These are phyloP conservation scores for Clanis bilineata DNA, from an alignment of 2,888 invertebrate species.

Conservation along the genomic window DNA sequence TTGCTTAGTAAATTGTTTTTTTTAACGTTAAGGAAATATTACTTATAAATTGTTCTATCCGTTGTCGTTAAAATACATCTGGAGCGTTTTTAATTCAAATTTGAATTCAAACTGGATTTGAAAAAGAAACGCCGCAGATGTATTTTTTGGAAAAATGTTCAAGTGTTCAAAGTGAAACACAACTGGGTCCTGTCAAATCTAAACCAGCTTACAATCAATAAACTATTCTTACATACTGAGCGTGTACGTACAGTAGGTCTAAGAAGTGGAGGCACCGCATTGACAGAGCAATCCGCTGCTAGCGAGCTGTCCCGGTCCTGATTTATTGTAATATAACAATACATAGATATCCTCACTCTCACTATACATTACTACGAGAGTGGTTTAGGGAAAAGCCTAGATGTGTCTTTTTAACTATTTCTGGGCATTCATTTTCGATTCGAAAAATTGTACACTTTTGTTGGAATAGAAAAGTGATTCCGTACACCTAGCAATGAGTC, in stretches of 20 bases:
- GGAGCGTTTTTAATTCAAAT: too few relatives aligned
- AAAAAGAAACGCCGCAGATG: too few relatives aligned
- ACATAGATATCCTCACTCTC: constrained; percentile 35
- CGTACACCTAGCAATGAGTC: background rate
- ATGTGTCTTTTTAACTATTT: background rate
- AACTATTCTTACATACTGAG: background rate
- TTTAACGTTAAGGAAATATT: too few relatives aligned
- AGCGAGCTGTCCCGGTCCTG: constrained; percentile 35
- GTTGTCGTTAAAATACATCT: background rate
- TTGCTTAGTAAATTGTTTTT: constrained; percentile 1
- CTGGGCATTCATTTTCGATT: background rate
- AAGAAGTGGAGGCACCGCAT: constrained; percentile 21
- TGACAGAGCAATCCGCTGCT: constrained; percentile 27
- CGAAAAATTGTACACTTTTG: background rate
- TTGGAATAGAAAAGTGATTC: too few relatives aligned
- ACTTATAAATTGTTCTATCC: too few relatives aligned
- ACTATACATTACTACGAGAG: constrained; percentile 3
- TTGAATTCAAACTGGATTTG: too few relatives aligned
- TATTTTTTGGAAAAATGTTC: too few relatives aligned
- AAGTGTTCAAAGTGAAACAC: background rate
- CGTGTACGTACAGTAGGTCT: background rate
- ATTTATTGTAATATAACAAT: constrained; percentile 65
- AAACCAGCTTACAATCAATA: background rate
- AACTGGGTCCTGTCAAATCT: background rate
- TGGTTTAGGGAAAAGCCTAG: background rate